Base-by-base conservation (phyloP, 2,888 invertebrate species). In the Caenorhabditis panamensis region DNA sequence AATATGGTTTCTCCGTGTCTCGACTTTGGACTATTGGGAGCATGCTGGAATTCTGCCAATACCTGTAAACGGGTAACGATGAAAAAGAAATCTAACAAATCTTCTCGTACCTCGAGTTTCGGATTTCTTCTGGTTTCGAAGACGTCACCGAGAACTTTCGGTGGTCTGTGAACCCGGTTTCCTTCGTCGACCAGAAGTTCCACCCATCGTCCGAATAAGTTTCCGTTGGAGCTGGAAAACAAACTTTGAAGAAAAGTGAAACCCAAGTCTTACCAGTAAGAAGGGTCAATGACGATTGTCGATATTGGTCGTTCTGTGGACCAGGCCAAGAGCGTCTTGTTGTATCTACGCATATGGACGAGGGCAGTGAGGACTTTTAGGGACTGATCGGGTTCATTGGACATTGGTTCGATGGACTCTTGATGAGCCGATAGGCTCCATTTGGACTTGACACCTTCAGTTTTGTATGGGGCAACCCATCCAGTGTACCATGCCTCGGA, bases 261-360 rank as follows among this genome's bases (percentile, higher is more conserved):
- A n/a, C n/a, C n/a, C n/a, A n/a, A n/a, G n/a, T 18, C 51, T n/a
- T 11, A 64, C 66, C 66, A 56, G 5, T 56, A 67, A 1, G 26
- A 11, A 8, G 22, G 37, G 0, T 53, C 66, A 11, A 67, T 37
- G 11, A 53, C 24, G 3, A 67, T 56, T 2, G 66, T 67, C 8
- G 56, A 56, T n/a, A 3, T 54, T 13, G 54, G 66, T 11, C 56
- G 13, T 1, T 18, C 18, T 11, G 8, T 13, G 1, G 59, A 68
- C 68, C 68, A 68, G 0, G 36, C 59, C 1, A 68, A 36, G 20
- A 41, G 56, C 20, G 56, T 56, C 0, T 20, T 11, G 18, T 31
- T 47, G 1, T 13, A 20, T 20, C 20, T 56, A 0, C 20, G 16
- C 51, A 24, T 24, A 24, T 2, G 22, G 4, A 51, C 51, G 2